phyloP scores from a whole-genome alignment of 2,113 vertebrate genomes.

The Hydrochoerus hydrochaeris region DNA sequence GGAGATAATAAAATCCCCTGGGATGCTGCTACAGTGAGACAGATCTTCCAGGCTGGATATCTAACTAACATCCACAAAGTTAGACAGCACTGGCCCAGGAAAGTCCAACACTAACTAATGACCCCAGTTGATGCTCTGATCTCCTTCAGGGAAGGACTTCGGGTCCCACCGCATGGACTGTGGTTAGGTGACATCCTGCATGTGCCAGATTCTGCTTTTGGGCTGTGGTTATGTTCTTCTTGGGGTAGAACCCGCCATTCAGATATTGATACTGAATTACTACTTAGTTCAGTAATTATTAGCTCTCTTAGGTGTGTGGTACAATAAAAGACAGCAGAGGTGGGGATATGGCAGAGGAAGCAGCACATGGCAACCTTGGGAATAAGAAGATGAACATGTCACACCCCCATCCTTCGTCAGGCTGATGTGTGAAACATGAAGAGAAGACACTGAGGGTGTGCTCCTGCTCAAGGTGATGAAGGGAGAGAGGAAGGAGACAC shows the following conservation, averaged over 20 bases:
- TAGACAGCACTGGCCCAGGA: background rate
- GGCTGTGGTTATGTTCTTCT: background rate
- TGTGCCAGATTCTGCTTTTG: background rate
- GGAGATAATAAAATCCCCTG: background rate
- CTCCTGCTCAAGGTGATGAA: background rate
- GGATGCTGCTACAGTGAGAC: background rate
- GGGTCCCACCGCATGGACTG: background rate
- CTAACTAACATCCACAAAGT: background rate
- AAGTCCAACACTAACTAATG: background rate
- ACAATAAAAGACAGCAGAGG: background rate
- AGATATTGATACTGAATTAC: background rate
- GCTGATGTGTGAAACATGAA: too few relatives aligned
- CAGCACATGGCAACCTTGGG: background rate
- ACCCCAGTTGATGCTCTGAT: background rate
- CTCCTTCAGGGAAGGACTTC: background rate
- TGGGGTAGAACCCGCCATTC: background rate
- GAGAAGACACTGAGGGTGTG: background rate
- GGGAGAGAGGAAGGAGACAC: accelerated
- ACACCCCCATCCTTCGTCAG: background rate
- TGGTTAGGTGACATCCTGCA: background rate
- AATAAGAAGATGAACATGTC: background rate
- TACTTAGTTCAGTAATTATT: background rate
- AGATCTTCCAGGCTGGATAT: background rate
- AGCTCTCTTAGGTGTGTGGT: background rate
- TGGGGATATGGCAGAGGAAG: background rate